Conservation (phyloP, 1,140 invertebrate species). For the Zophobas atratus region DNA sequence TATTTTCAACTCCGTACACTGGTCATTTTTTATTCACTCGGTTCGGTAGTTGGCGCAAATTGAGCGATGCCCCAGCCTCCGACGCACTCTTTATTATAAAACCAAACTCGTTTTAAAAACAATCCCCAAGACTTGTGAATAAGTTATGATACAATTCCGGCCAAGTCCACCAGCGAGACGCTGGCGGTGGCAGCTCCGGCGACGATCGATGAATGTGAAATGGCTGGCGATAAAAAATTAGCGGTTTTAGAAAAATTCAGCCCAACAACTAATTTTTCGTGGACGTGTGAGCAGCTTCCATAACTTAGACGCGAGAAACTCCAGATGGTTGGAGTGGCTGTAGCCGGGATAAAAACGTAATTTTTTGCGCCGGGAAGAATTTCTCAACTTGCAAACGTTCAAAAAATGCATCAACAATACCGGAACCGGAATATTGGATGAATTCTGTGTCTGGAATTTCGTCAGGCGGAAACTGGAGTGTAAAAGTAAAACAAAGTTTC, state of each 20-base stretch:
- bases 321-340: slow-evolving; percentile 1
- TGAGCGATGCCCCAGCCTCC: too few relatives aligned
- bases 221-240: slow-evolving; percentile 16
- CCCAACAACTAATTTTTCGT: background rate
- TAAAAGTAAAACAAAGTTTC: slow-evolving; percentile 19
- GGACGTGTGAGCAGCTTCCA: background rate
- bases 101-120: slow-evolving; percentile 10
- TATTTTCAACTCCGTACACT: too few relatives aligned
- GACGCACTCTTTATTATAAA: background rate
- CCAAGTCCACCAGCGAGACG: background rate
- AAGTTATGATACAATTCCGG: slow-evolving; percentile 25
- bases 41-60: too few relatives aligned
- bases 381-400: background rate
- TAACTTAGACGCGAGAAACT: slow-evolving; percentile 3
- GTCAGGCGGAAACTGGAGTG: background rate
- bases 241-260: background rate
- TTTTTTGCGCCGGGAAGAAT: background rate
- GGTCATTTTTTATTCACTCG: too few relatives aligned
- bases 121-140: slow-evolving; percentile 23
- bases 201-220: slow-evolving; percentile 21
- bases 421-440: background rate
- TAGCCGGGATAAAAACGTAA: slow-evolving; percentile 1
- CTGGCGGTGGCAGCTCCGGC: background rate
- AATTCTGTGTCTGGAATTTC: background rate
- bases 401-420: background rate